Conservation (phyloP, 1,140 invertebrate species). For the Neotoxoptera formosana region DNA sequence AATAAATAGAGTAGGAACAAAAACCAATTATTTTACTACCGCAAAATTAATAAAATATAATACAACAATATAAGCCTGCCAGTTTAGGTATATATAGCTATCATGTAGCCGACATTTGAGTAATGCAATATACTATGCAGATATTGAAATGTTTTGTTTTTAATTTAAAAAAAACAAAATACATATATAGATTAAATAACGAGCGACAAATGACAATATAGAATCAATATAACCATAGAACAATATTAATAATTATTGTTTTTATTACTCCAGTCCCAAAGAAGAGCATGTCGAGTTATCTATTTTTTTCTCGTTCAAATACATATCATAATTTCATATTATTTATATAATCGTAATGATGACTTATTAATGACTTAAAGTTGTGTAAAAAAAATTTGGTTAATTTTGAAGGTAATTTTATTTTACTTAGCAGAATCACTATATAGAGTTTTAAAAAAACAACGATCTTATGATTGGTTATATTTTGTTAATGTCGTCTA, state of each 20-base stretch:
- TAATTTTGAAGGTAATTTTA: background rate
- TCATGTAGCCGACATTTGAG: too few species aligned
- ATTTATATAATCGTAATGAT: background rate
- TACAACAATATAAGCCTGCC: background rate
- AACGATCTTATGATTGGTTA: background rate
- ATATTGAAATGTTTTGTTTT: background rate
- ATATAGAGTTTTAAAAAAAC: background rate
- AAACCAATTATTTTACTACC: background rate
- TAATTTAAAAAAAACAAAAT: background rate
- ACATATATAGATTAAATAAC: background rate
- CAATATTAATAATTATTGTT: background rate
- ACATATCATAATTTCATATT: background rate
- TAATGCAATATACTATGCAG: background rate
- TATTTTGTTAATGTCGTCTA: background rate
- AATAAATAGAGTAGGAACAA: background rate
- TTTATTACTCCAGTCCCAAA: background rate
- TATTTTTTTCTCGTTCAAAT: background rate
- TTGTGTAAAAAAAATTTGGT: too few species aligned
- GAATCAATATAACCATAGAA: background rate
- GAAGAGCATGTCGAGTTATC: background rate
- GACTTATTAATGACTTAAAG: too few species aligned
- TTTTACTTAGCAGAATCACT: background rate
- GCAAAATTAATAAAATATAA: background rate
- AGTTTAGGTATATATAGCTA: too few species aligned
- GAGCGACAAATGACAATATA: background rate